Base-by-base conservation (phyloP, 2,113 vertebrate genomes). In the Burhinus bistriatus region DNA sequence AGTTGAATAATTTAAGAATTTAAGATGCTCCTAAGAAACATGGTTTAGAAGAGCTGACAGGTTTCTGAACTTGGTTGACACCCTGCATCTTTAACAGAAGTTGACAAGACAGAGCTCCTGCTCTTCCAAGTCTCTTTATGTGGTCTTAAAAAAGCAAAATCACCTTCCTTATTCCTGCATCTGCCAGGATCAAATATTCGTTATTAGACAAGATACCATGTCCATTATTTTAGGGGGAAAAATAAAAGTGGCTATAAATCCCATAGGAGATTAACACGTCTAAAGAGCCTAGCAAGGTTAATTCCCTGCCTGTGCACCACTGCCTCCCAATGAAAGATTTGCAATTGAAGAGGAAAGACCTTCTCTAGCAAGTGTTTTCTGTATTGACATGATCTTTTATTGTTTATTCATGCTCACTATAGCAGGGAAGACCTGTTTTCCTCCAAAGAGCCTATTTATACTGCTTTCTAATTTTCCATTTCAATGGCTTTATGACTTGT, bases 401-500 rank as follows among this genome's bases (percentile, higher is more conserved):
- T 97, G 98, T 98, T 98, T 98, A 96, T 95, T 97, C 95, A 95
- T 94, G 90, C 92, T 97, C 93, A 95, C 71, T 90, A 90, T 81
- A 96, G 84, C 70, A 23, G 84, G 84, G 72, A 98, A 97, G 94
- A 97, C 94, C 94, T 95, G 83, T 97, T 96, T 98, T 96, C 93
- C 72, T 98, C 92, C 82, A 68, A 90, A 95, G 66, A 97, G 72
- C 72, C 88, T 96, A 71, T 93, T 97, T 96, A 97, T 90, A 75
- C 76, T 85, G 57, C 88, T 96, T 97, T 97, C 96, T 97, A 96
- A 98, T 98, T 98, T 98, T 98, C 98, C 96, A 97, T 91, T 94
- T 94, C 96, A 92, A 40, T 95, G 93, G 71, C 75, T 98, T 98
- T 97, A 97, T 47, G 45, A 85, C 69, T 91, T 89, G 96, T 93